Conservation (phyloP, 2,113 vertebrate species). For the Ovibos moschatus region DNA sequence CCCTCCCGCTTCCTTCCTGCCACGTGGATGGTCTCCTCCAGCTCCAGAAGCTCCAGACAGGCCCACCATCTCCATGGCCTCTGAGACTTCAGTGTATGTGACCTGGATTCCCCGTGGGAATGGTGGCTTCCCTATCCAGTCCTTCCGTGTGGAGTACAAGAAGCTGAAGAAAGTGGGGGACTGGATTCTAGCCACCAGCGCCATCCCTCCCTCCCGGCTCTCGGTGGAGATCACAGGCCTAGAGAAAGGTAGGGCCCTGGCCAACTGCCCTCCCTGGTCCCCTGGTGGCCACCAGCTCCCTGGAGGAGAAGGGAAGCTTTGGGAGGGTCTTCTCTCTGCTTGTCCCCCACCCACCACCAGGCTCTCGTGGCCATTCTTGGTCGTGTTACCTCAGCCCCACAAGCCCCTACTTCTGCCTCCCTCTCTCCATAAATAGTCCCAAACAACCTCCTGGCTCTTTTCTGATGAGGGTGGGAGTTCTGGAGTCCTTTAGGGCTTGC, state of each 20-base stretch:
- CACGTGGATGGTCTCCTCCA: slow-evolving; percentile 56
- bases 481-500: neutral
- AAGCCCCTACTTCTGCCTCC: neutral
- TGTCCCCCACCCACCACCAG: neutral
- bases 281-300: neutral
- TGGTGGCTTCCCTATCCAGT: slow-evolving; percentile 95
- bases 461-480: neutral
- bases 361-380: fast-evolving
- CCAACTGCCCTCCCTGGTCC: neutral
- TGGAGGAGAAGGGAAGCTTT: neutral
- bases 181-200: slow-evolving; percentile 93
- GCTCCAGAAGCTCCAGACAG: slow-evolving; percentile 98
- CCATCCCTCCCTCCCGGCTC: slow-evolving; percentile 95
- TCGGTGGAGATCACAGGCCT: slow-evolving; percentile 95
- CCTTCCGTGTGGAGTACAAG: slow-evolving; percentile 95
- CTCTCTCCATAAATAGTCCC: neutral
- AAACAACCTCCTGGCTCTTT: neutral
- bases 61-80: slow-evolving; percentile 95
- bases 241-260: slow-evolving; percentile 89
- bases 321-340: neutral
- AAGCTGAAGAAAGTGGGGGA: slow-evolving; percentile 93
- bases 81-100: slow-evolving; percentile 95
- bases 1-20: neutral
- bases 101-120: slow-evolving; percentile 99
- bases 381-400: neutral